phyloP scores from a whole-genome alignment of 2,797 vertebrate species.

The Staurois parvus region DNA sequence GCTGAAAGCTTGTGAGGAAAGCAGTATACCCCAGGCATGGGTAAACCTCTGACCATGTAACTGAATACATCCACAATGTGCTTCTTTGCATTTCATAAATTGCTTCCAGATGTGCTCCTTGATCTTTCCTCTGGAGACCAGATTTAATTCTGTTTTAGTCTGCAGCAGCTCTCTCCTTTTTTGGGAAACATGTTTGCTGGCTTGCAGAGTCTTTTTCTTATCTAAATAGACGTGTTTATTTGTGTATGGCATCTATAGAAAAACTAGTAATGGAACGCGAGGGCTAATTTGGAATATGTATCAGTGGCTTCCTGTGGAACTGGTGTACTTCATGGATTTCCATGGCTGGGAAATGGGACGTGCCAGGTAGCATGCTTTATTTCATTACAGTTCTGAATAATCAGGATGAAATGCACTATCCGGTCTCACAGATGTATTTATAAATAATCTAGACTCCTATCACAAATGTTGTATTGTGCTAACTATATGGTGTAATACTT shows the following conservation, averaged over 20 bases:
- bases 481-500: no score
- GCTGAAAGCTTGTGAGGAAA: no score
- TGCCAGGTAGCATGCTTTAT: no score
- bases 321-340: no score
- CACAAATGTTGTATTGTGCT: no score
- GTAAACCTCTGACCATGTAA: not conserved
- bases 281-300: not conserved
- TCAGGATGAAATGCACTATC: no score
- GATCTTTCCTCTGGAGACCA: constrained; percentile 9
- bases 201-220: not conserved
- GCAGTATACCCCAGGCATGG: no score
- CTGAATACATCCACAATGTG: not conserved
- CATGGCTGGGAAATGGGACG: no score
- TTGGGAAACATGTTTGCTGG: constrained; percentile 39
- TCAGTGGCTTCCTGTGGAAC: no score
- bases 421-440: no score
- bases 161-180: constrained; percentile 12
- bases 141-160: not conserved
- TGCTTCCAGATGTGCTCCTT: constrained; percentile 19
- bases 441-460: no score
- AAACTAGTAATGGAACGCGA: not conserved
- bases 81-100: constrained; percentile 1
- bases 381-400: no score
- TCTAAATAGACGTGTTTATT: constrained; percentile 7
- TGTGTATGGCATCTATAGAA: not conserved